Percentiles rank a stretch among this genome's conserved stretches.
These are phyloP conservation scores for Molossus alvarezi DNA, from an alignment of 2,797 vertebrate species.

Conservation along the genomic window DNA sequence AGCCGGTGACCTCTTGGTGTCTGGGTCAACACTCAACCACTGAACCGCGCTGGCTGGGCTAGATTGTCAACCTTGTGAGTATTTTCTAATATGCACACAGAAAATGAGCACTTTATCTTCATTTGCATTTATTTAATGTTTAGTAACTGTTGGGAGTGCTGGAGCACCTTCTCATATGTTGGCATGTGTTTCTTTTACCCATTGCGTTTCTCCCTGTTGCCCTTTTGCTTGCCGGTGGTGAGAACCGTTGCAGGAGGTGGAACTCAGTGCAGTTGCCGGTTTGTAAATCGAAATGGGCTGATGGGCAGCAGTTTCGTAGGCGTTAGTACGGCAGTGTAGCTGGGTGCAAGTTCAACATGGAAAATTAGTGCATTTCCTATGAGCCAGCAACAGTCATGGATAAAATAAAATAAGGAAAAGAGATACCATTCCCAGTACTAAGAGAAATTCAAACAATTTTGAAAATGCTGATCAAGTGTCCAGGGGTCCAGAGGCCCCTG, in stretches of 20 bases:
- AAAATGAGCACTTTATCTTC: neutral
- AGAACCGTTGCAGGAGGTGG: neutral
- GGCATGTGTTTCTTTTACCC: neutral
- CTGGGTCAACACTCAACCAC: too few species aligned
- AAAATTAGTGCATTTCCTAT: neutral
- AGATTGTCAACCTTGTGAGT: neutral
- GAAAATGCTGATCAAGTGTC: neutral
- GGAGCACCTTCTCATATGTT: neutral
- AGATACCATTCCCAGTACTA: neutral
- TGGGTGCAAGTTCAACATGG: neutral
- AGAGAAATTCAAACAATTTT: neutral
- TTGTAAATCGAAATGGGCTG: neutral
- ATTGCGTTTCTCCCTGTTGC: neutral
- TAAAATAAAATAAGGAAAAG: conserved; percentile 9
- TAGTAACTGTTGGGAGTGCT: neutral
- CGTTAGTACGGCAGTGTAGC: neutral
- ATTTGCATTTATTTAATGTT: neutral
- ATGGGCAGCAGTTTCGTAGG: neutral
- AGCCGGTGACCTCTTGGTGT: too few species aligned
- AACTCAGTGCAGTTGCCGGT: neutral
- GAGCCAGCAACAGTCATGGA: neutral
- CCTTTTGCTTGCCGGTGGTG: neutral
- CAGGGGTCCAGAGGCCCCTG: neutral
- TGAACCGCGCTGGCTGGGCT: too few species aligned
- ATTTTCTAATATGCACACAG: neutral